Evolutionary conservation across 2,797 vertebrate species (phyloP).

Genomic region (Spea hammondii): DNA sequence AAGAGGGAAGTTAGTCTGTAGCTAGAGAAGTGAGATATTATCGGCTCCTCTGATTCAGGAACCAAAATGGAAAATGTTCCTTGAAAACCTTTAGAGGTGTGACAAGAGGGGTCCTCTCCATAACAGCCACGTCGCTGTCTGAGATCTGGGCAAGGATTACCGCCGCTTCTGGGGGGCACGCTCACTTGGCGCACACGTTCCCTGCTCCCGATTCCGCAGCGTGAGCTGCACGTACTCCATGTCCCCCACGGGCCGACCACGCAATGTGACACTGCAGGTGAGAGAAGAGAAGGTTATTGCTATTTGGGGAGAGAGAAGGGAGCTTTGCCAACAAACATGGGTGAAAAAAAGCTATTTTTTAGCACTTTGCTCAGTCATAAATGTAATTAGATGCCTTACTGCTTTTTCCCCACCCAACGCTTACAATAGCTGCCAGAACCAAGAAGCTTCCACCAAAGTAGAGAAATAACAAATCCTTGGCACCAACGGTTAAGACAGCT

Average conservation of each 20-base stretch:
- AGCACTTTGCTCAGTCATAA: too few species aligned
- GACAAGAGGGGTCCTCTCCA: constrained; percentile 72
- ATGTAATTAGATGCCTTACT: too few species aligned
- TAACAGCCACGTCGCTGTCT: constrained; percentile 83
- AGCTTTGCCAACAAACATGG: neutral
- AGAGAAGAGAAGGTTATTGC: neutral
- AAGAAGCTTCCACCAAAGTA: too few species aligned
- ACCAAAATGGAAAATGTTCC: too few species aligned
- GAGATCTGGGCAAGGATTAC: constrained; percentile 80
- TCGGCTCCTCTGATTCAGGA: neutral
- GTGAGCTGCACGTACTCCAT: constrained; percentile 79
- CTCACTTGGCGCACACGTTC: constrained; percentile 78
- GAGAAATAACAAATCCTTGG: too few species aligned
- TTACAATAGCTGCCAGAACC: too few species aligned
- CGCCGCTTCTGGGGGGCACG: constrained; percentile 77
- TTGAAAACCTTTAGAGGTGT: constrained; percentile 69
- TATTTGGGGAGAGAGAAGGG: neutral
- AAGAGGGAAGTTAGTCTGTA: neutral
- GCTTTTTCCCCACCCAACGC: too few species aligned
- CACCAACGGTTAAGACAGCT: too few species aligned
- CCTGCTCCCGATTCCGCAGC: constrained; percentile 77
- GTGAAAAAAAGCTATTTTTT: neutral
- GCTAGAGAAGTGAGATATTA: too few species aligned
- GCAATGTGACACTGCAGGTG: constrained; percentile 77
- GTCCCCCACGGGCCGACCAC: constrained; percentile 77